phyloP scores from a whole-genome alignment of 2,888 invertebrate genomes.

The Archips xylosteana region DNA sequence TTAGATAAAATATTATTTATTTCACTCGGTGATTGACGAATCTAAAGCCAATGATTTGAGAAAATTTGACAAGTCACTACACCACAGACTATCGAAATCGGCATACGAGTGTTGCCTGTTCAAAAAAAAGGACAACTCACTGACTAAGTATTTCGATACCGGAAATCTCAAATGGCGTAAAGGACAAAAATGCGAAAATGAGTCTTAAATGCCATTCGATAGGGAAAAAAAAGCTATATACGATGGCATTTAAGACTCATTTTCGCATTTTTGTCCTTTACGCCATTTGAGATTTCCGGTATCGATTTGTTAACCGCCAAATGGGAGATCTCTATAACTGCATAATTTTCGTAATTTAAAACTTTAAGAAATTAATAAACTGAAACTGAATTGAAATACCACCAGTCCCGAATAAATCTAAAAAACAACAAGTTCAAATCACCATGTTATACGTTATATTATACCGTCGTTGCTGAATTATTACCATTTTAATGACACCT shows the following conservation, averaged over 20 bases:
- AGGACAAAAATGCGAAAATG: no score
- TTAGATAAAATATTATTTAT: conserved; percentile 35
- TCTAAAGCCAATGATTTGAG: conserved; percentile 58
- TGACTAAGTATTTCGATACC: no score
- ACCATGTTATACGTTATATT: conserved; percentile 41
- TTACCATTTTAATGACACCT: conserved; percentile 55
- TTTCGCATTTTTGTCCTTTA: no score
- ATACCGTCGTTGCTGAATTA: conserved; percentile 44
- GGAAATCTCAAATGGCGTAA: no score
- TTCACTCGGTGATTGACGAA: conserved; percentile 26
- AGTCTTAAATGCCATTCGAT: no score
- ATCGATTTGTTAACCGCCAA: neutral
- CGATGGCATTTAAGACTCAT: no score
- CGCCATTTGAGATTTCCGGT: no score
- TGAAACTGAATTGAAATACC: neutral
- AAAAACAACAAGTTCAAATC: conserved; percentile 42
- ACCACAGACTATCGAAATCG: conserved; percentile 44
- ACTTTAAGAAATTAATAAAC: no score
- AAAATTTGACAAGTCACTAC: conserved; percentile 78
- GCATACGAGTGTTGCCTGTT: conserved; percentile 22
- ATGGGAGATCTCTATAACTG: neutral
- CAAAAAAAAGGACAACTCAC: conserved; percentile 16
- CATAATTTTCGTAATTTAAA: no score
- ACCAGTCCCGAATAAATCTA: neutral
- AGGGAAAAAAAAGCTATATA: no score